Base-by-base conservation (phyloP, 2,797 vertebrate species). In the Anguilla obscura region DNA sequence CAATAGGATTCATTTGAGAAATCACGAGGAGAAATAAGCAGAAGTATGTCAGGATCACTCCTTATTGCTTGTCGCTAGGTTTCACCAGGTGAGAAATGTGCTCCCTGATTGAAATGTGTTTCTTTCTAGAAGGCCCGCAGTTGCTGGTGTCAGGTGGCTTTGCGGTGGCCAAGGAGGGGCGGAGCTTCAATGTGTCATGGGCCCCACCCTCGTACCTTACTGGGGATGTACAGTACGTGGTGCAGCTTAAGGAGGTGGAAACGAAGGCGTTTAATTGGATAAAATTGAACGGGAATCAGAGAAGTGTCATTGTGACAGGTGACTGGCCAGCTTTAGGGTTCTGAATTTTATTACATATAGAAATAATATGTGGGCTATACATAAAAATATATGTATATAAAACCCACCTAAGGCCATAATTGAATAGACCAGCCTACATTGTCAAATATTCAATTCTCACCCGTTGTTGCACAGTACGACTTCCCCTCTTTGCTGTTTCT, bases 181-280 rank as follows among this genome's bases (percentile, higher is more conserved):
- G 89, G 33, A 91, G 87, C 52, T 88, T 97, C 30, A 92, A 27
- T 0, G 92, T 94, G 27, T 94, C 93, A 10, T 96, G 95, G 96
- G 2, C 82, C 0, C 48, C 3, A n/a, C 60, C 71, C 0, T 30
- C 88, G 14, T 69, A 36, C 14, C 76, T 85, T 69, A 71, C 80
- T 0, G 60, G 92, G 21, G 21, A 63, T 12, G 58, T 93, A 24
- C 89, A 89, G 85, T 95, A 94, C 82, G 94, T 97, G 50, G 92
- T 96, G 33, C 94, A 96, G 86, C 92, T 93, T 87, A 94, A 94
- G 90, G 63, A 91, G 84, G 87, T 66, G n/a, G 93, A 90, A 5
- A 87, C 82, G 21, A 40, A 63, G 66, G 89, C 89, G 50, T 93
- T 95, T 88, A 91, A 94, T 87, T 97, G 96, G 96, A 84, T 94